These are phyloP conservation scores for Bubo scandiacus DNA, from an alignment of 2,113 vertebrate species.

Conservation along the genomic window DNA sequence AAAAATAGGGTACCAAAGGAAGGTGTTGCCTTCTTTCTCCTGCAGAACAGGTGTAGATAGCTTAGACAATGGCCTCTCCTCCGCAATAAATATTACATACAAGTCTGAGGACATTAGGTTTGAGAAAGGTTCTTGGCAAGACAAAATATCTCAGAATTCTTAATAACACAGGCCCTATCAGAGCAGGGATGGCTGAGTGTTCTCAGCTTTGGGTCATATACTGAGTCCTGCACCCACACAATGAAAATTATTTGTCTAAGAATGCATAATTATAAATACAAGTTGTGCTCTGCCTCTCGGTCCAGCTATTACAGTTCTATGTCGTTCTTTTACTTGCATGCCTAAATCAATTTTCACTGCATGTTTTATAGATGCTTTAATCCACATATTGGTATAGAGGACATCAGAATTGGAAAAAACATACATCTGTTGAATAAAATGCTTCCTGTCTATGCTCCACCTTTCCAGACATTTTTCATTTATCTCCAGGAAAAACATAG, in stretches of 20 bases:
- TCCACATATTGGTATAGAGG: neutral
- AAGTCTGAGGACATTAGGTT: neutral
- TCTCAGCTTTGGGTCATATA: neutral
- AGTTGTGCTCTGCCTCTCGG: neutral
- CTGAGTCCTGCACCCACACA: accelerated
- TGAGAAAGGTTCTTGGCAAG: neutral
- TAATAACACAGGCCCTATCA: neutral
- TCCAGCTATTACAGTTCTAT: neutral
- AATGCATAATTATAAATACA: neutral
- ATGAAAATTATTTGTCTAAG: neutral
- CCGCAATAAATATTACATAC: neutral
- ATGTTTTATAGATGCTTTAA: neutral
- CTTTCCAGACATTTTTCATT: neutral
- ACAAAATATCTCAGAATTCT: neutral
- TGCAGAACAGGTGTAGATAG: neutral
- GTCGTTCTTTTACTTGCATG: neutral
- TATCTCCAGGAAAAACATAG: neutral
- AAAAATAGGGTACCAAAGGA: neutral
- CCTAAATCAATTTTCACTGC: neutral
- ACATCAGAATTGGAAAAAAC: neutral
- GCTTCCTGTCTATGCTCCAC: neutral
- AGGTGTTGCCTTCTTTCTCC: neutral
- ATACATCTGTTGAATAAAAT: neutral
- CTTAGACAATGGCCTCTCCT: neutral
- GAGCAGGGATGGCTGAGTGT: neutral